Evolutionary conservation across 2,888 invertebrate genomes (phyloP).

Genomic region (Tricholauxania praeusta): DNA sequence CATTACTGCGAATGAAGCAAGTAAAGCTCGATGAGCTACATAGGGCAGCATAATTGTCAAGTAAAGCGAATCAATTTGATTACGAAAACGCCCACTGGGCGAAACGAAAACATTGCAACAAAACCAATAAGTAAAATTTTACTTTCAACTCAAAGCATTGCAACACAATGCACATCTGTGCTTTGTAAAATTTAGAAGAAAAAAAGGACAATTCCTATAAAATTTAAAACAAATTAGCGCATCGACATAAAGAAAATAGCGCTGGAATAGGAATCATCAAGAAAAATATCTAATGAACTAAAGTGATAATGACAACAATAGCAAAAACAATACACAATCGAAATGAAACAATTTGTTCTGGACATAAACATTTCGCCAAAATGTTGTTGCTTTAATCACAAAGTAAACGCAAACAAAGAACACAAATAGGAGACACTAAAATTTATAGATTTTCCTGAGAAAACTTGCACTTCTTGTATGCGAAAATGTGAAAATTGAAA

Average conservation of each 20-base stretch:
- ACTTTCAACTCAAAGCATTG: neutral
- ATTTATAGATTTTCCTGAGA: neutral
- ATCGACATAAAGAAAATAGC: slow-evolving; percentile 5
- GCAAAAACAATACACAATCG: slow-evolving; percentile 4
- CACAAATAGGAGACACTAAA: neutral
- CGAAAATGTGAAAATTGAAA: neutral
- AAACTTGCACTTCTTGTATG: slow-evolving; percentile 1
- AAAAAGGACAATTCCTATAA: slow-evolving; percentile 11
- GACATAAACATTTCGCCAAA: slow-evolving; percentile 37
- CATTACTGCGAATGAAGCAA: neutral
- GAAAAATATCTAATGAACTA: neutral
- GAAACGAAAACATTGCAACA: neutral
- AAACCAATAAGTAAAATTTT: neutral
- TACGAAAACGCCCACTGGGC: slow-evolving; percentile 43
- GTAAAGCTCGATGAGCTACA: slow-evolving; percentile 1
- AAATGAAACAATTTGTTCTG: slow-evolving; percentile 33
- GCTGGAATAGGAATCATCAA: neutral
- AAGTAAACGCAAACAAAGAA: neutral
- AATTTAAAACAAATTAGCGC: slow-evolving; percentile 20
- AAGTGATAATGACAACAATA: slow-evolving; percentile 22
- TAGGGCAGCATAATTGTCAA: neutral
- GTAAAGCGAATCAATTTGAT: slow-evolving; percentile 39
- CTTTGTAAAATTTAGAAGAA: neutral
- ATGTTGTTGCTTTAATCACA: neutral
- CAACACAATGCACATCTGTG: slow-evolving; percentile 22